Evolutionary conservation across 2,797 vertebrate genomes (phyloP).

Genomic region (Fistularia tabacaria): DNA sequence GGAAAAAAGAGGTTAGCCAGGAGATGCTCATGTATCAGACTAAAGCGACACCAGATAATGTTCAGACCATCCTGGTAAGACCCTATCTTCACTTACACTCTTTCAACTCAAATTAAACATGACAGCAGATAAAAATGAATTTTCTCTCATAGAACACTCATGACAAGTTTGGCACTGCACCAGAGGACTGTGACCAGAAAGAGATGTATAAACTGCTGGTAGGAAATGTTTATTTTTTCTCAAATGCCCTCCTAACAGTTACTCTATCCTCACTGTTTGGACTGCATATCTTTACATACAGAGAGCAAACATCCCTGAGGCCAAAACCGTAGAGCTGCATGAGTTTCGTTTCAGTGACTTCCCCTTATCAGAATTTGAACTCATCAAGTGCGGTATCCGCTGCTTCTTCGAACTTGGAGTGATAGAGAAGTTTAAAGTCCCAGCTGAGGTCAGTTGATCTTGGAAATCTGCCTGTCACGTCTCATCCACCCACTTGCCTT

Average conservation of each 20-base stretch:
- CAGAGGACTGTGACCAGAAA: constrained; percentile 87
- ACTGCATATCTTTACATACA: constrained; percentile 42
- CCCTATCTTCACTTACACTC: background rate
- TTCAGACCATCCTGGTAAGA: constrained; percentile 85
- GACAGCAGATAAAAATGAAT: background rate
- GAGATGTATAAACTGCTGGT: constrained; percentile 88
- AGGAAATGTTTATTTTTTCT: constrained; percentile 31
- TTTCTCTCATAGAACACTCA: constrained; percentile 80
- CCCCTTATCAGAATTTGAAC: constrained; percentile 79
- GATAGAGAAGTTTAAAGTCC: constrained; percentile 94
- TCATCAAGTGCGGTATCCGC: constrained; percentile 87
- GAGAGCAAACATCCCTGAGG: constrained; percentile 84
- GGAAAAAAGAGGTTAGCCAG: constrained; percentile 84
- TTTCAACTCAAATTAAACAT: background rate
- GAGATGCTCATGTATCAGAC: constrained; percentile 91
- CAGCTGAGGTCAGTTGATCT: constrained; percentile 76
- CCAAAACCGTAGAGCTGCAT: constrained; percentile 77
- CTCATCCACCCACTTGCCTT: background rate
- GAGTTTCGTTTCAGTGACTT: constrained; percentile 92
- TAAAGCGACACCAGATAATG: constrained; percentile 77
- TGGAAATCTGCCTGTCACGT: background rate
- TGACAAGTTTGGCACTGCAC: constrained; percentile 80
- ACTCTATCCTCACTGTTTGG: constrained; percentile 1
- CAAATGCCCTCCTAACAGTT: too few relatives aligned
- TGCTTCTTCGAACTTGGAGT: constrained; percentile 92